phyloP scores from a whole-genome alignment of 2,113 vertebrate species.

The Podarcis cretensis region DNA sequence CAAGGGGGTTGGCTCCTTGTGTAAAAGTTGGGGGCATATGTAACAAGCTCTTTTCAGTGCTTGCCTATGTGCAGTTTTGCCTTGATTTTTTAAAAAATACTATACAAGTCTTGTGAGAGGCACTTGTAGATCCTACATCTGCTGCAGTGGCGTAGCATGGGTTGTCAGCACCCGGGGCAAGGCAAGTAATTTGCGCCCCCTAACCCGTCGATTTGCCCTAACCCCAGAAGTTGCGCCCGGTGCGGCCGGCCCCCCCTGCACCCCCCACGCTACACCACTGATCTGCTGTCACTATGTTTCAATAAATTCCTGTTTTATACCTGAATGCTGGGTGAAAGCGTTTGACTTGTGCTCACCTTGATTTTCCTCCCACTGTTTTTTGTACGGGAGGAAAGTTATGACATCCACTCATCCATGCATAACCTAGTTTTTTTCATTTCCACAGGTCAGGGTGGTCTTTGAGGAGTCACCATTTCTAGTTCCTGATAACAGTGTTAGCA shows the following conservation, averaged over 20 bases:
- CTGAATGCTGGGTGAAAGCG: no score
- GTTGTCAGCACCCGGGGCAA: no score
- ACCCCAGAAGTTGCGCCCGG: no score
- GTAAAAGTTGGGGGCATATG: neutral
- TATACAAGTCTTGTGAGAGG: neutral
- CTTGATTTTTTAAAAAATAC: neutral
- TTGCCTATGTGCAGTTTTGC: neutral
- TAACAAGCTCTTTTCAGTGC: neutral
- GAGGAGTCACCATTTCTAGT: slow-evolving; percentile 93
- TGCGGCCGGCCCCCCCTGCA: no score
- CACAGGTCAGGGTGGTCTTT: slow-evolving; percentile 89
- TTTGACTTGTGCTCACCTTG: neutral
- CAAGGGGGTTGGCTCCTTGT: neutral
- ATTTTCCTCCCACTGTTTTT: slow-evolving; percentile 12
- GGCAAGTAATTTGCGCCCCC: no score
- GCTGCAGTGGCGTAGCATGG: no score
- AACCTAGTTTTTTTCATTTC: slow-evolving; percentile 1
- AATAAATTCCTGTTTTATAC: no score
- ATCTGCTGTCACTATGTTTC: neutral
- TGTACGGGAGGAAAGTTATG: slow-evolving; percentile 14
- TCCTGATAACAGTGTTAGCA: slow-evolving; percentile 88
- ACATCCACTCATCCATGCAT: neutral
- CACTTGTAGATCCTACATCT: neutral
- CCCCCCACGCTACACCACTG: no score
- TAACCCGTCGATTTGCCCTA: no score